Evolutionary conservation across 2,797 vertebrate genomes (phyloP), one percentile per base, ranked within the genome.

Genomic region (Enteromius argenteus): DNA sequence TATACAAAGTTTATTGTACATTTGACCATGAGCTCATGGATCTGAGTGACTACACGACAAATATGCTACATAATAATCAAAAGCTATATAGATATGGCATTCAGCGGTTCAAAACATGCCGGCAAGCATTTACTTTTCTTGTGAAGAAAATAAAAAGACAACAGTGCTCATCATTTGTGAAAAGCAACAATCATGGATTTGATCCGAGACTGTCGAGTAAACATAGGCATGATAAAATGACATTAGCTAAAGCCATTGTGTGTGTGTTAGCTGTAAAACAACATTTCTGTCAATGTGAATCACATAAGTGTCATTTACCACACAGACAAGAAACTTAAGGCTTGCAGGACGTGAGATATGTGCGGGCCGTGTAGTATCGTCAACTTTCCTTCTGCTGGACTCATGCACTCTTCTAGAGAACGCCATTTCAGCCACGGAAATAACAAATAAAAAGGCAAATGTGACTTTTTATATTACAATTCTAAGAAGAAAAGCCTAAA

Each of bases 1-100:
- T 87, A 87, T 90, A 91, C 89, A 90, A 91, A 90, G 87, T 92
- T 92, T 92, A 92, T 91, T 92, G 86, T 90, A 90, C 90, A 91
- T 83, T 44, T 87, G 83, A 46, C 83, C 88, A 90, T 87, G 82
- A 75, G 62, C 72, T 79, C 83, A 90, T 89, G 89, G 87, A 86
- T 80, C 84, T 74, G 74, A 91, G 80, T 87, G 88, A 85, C 80
- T 89, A 91, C 89, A 91, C 84, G 69, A 90, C 84, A 66, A 82
- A 79, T 86, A 85, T 91, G 90, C 90, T 91, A 91, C 90, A 90
- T 91, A 83, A 89, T 87, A 84, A 87, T 87, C 84, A 88, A 91
- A 92, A 92, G 89, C 87, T 90, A 85, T 86, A 90, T 87, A 85
- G 49, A 78, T 56, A 49, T 19, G 60, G 56, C 79, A 90, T 89